These are phyloP conservation scores for Xiphias gladius DNA, from an alignment of 2,113 vertebrate genomes.

Conservation along the genomic window DNA sequence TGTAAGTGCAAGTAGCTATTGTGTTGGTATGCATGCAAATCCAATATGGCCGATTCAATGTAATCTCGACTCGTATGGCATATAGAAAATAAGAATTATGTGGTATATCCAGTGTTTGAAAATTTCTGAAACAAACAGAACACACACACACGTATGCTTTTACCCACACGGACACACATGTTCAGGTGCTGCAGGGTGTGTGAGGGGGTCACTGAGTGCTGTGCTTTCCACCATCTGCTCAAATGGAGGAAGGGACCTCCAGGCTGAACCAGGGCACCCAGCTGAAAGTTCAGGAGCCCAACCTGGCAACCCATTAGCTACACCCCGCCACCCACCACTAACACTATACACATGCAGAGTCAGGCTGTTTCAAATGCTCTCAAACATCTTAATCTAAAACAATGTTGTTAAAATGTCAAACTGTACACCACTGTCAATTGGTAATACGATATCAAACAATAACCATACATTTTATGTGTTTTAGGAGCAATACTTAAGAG, in stretches of 20 bases:
- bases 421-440: not conserved
- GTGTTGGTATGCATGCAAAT: slow-evolving; percentile 84
- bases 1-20: slow-evolving; percentile 54
- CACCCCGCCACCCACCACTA: slow-evolving; percentile 7
- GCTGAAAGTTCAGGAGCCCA: slow-evolving; percentile 61
- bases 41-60: slow-evolving; percentile 88
- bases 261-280: slow-evolving; percentile 60
- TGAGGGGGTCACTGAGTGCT: slow-evolving; percentile 66
- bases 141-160: slow-evolving; percentile 78
- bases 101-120: slow-evolving; percentile 12
- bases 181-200: slow-evolving; percentile 82
- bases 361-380: not conserved
- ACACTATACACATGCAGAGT: not conserved
- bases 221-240: slow-evolving; percentile 70
- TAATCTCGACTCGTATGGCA: slow-evolving; percentile 88
- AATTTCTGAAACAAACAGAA: slow-evolving; percentile 58
- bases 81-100: slow-evolving; percentile 64
- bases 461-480: not conserved
- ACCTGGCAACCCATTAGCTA: slow-evolving; percentile 42
- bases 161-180: slow-evolving; percentile 68
- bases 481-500: not conserved
- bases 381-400: not conserved
- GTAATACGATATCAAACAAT: not conserved
- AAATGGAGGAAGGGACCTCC: slow-evolving; percentile 55
- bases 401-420: not conserved